Percentiles rank a stretch among this genome's conserved stretches.
Conservation (phyloP, 2,113 vertebrate species). For the Leptocoma aspasia region DNA sequence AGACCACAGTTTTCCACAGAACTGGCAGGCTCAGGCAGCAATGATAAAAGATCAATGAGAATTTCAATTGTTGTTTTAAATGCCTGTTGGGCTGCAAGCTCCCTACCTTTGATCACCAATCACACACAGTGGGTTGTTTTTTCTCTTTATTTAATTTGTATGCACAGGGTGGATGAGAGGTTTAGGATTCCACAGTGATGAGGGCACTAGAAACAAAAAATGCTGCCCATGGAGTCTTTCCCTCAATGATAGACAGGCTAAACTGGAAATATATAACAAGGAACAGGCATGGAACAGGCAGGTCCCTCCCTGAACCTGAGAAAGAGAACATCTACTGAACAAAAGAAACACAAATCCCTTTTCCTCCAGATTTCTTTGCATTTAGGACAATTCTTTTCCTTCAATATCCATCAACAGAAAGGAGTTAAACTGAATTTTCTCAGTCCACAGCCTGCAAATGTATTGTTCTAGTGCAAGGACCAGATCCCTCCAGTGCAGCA, state of each 20-base stretch:
- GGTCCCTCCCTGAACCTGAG: not conserved
- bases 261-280: not conserved
- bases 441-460: not conserved
- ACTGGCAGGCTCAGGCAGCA: constrained; percentile 28
- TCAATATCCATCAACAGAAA: not conserved
- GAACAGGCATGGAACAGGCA: not conserved
- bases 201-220: not conserved
- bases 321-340: not conserved
- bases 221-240: not conserved
- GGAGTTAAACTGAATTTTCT: not conserved
- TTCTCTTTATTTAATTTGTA: not conserved
- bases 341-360: not conserved
- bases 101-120: constrained; percentile 14
- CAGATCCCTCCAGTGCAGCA: not conserved
- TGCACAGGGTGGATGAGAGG: not conserved
- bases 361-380: not conserved
- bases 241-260: not conserved
- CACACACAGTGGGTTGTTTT: not conserved
- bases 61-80: constrained; percentile 35
- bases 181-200: not conserved
- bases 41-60: constrained; percentile 41
- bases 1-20: constrained; percentile 30
- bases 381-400: not conserved
- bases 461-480: not conserved
- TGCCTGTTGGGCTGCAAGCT: not conserved